Evolutionary conservation across 2,888 invertebrate genomes (phyloP), one percentile per base, ranked within the genome.

Genomic region (Molanna angustata): DNA sequence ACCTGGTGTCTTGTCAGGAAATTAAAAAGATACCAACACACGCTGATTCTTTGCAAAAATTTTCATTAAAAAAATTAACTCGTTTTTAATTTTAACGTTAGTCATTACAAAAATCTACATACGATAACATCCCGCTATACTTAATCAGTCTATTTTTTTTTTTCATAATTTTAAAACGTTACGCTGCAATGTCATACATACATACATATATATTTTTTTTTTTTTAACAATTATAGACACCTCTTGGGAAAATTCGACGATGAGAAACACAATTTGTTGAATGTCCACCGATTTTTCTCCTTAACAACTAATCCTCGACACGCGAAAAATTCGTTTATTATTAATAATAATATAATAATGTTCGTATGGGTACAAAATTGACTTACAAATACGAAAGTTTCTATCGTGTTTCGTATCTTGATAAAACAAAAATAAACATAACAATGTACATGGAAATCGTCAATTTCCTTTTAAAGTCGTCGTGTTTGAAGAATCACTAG

Each of bases 131-230:
- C 56, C 50, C 54, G 56, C 54, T 59, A 59, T 53, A 59, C 49
- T 56, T 59, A 59, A 47, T 59, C 59, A 59, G 59, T 59, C 59
- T 59, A 59, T 58, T 49, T 49, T 49, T 40, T 42, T 53, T 46
- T 22, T 21, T 20, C 22, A 41, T 13, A 18, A 46, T 52, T 52
- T 52, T 39, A 41, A 52, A 32, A 40, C 18, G 21, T 44, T 45
- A 44, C 33, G 42, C 14, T 9, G 13, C 4, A 16, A 18, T 45
- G n/a, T n/a, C n/a, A n/a, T n/a, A n/a, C n/a, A n/a, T n/a, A n/a
- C n/a, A n/a, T n/a, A n/a, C n/a, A n/a, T n/a, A 47, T 31, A 20
- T 20, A 27, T 40, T 27, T 27, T 32, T 46, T 46, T 18, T 33
- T 31, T 42, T 37, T 53, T 40, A 53, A 48, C 43, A 48, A 42